A percentile compares a stretch with the other conserved stretches of the same genome.
phyloP scores from a whole-genome alignment of 2,888 invertebrate genomes.

The Orthonychiurus folsomi region DNA sequence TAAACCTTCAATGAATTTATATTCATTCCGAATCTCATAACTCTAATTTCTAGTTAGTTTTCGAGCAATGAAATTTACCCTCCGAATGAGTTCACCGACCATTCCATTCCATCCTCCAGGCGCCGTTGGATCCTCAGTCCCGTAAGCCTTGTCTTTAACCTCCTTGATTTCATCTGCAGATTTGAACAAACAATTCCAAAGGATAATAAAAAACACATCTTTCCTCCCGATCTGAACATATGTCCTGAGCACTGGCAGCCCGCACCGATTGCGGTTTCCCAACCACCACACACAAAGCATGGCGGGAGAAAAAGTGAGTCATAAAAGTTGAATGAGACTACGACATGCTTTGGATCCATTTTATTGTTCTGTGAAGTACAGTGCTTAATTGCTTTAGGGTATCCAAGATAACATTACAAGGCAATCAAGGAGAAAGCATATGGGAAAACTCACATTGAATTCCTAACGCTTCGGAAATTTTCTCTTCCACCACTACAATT shows the following conservation, averaged over 20 bases:
- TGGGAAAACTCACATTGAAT: slow-evolving; percentile 8
- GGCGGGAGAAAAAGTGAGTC: slow-evolving; percentile 3
- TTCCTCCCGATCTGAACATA: neutral
- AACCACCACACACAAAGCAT: too few species aligned
- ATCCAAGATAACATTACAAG: neutral
- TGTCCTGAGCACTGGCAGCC: too few species aligned
- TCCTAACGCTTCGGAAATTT: slow-evolving; percentile 5
- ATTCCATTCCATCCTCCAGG: slow-evolving; percentile 79
- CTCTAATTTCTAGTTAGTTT: too few species aligned
- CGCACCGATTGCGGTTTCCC: too few species aligned
- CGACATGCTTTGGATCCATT: neutral
- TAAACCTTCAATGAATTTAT: too few species aligned
- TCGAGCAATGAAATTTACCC: too few species aligned
- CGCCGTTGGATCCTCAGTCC: slow-evolving; percentile 62
- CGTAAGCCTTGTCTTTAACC: slow-evolving; percentile 77
- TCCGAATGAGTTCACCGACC: slow-evolving; percentile 74
- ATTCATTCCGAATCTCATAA: too few species aligned
- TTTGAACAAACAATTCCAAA: slow-evolving; percentile 37
- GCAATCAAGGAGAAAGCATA: too few species aligned
- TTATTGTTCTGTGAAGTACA: neutral
- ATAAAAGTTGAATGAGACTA: neutral
- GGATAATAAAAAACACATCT: neutral
- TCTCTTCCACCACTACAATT: too few species aligned
- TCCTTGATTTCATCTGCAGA: slow-evolving; percentile 67
- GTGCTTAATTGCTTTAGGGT: slow-evolving; percentile 4